Percentiles rank a stretch among this genome's conserved stretches.
Evolutionary conservation across 2,888 invertebrate species (phyloP).

Genomic region (Trachelus stipa): DNA sequence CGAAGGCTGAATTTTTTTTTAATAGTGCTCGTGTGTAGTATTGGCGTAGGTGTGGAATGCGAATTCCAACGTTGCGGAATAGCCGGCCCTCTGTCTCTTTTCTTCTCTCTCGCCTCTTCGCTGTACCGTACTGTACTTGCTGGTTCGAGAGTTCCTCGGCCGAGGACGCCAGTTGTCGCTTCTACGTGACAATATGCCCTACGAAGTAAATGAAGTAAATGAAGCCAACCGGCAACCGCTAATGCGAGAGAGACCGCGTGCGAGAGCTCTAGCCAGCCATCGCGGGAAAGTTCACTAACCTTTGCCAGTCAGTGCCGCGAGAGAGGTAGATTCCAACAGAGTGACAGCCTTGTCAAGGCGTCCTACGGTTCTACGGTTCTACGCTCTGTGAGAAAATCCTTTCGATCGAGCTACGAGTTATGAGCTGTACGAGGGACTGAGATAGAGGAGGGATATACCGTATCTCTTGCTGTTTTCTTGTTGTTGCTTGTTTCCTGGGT

Average conservation of each 20-base stretch:
- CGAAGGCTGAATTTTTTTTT: not conserved
- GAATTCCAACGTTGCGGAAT: not conserved
- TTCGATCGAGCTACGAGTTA: not conserved
- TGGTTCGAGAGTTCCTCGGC: not conserved
- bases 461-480: not conserved
- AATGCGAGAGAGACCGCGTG: constrained; percentile 31
- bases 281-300: constrained; percentile 44
- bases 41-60: not conserved
- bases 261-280: constrained; percentile 9
- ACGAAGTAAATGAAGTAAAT: constrained; percentile 28
- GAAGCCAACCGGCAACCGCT: constrained; percentile 20
- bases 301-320: constrained; percentile 28
- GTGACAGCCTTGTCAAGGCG: constrained; percentile 49
- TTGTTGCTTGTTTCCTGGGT: not conserved
- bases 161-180: not conserved
- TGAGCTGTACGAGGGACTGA: not conserved
- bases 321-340: constrained; percentile 42
- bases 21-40: not conserved
- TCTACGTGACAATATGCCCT: constrained; percentile 26
- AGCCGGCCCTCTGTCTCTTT: not conserved
- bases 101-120: not conserved
- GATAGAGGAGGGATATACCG: not conserved
- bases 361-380: constrained; percentile 22
- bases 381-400: constrained; percentile 9
- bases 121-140: not conserved